Evolutionary conservation across 2,797 vertebrate genomes (phyloP).

Genomic region (Mormyrus proboscirostris): DNA sequence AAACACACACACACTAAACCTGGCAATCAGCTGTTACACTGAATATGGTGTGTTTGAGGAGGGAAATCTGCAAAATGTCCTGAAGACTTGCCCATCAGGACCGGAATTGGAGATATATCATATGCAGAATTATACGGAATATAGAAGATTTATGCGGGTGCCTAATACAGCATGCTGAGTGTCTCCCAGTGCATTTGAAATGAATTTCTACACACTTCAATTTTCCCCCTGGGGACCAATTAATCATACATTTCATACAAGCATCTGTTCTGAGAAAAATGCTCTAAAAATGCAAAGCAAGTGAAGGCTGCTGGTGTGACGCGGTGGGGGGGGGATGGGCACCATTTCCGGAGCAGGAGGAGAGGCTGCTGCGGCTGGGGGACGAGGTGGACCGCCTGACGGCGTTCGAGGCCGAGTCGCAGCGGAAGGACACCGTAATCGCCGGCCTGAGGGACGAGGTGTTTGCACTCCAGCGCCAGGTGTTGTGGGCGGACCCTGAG

Average conservation of each 20-base stretch:
- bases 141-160: background rate
- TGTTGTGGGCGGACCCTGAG: slow-evolving; percentile 33
- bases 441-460: slow-evolving; percentile 52
- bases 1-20: background rate
- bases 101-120: background rate
- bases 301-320: background rate
- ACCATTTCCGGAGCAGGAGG: slow-evolving; percentile 46
- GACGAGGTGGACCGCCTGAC: slow-evolving; percentile 45
- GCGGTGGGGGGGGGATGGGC: background rate
- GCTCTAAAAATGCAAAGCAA: background rate
- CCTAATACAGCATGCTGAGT: background rate
- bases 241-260: background rate
- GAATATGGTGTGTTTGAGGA: background rate
- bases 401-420: slow-evolving; percentile 46
- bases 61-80: background rate
- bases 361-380: slow-evolving; percentile 44
- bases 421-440: slow-evolving; percentile 53
- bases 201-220: background rate
- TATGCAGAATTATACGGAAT: background rate
- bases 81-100: background rate
- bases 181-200: background rate
- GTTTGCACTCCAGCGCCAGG: slow-evolving; percentile 43
- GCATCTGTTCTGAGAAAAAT: background rate
- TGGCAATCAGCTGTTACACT: background rate
- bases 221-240: background rate